Evolutionary conservation across 2,888 invertebrate genomes (phyloP).

Genomic region (Herminia tarsipennalis): DNA sequence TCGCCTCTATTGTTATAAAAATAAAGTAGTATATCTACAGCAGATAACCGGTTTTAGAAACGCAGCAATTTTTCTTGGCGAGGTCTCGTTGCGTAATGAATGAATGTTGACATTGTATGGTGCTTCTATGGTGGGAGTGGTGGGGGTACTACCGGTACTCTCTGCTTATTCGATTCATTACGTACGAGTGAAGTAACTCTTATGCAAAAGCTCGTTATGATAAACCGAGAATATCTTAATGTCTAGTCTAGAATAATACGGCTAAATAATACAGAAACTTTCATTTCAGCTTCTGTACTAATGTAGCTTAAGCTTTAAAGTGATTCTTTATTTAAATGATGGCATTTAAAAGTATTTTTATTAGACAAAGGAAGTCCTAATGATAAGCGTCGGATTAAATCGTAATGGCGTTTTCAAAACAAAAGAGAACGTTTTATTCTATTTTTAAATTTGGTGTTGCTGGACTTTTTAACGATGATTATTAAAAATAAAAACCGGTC

Average conservation of each 20-base stretch:
- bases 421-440: too few relatives aligned
- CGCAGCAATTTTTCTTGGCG: conserved; percentile 69
- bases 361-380: not conserved
- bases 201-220: too few relatives aligned
- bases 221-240: too few relatives aligned
- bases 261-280: too few relatives aligned
- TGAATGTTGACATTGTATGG: conserved; percentile 77
- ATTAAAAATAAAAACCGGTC: too few relatives aligned
- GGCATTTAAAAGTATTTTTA: not conserved
- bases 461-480: too few relatives aligned
- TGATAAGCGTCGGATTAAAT: conserved; percentile 2
- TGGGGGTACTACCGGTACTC: conserved; percentile 45
- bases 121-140: conserved; percentile 43
- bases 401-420: not conserved
- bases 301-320: too few relatives aligned
- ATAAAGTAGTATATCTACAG: conserved; percentile 44
- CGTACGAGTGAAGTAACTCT: too few relatives aligned
- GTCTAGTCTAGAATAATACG: too few relatives aligned
- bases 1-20: conserved; percentile 36
- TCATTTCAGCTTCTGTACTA: conserved; percentile 8
- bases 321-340: not conserved
- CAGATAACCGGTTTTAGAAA: conserved; percentile 57
- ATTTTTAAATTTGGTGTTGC: conserved; percentile 5
- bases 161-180: conserved; percentile 31
- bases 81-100: conserved; percentile 80